phyloP scores from a whole-genome alignment of 2,797 vertebrate genomes.

The Pogoniulus pusillus region DNA sequence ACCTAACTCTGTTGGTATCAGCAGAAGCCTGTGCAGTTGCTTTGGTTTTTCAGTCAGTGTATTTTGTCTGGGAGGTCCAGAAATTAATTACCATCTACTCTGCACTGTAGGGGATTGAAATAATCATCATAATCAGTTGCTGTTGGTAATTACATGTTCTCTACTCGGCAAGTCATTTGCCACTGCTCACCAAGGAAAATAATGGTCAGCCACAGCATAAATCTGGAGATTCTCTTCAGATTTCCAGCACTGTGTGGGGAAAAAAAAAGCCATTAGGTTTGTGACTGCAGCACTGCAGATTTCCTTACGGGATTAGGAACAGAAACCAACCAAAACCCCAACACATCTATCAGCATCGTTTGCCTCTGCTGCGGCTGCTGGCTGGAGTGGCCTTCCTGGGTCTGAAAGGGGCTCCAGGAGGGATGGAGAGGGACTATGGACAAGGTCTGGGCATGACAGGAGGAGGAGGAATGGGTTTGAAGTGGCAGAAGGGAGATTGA shows the following conservation, averaged over 20 bases:
- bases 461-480: too few species aligned
- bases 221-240: neutral
- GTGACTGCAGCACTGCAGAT: neutral
- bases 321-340: neutral
- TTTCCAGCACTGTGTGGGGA: neutral
- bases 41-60: constrained; percentile 14
- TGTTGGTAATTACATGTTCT: constrained; percentile 20
- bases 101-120: constrained; percentile 25
- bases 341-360: neutral
- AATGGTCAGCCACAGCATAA: neutral
- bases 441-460: too few species aligned
- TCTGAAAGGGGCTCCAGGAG: too few species aligned
- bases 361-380: neutral
- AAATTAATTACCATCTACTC: constrained; percentile 33
- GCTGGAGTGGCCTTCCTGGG: too few species aligned
- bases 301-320: constrained; percentile 19
- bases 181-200: neutral
- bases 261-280: constrained; percentile 8
- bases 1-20: constrained; percentile 20
- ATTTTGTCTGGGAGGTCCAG: constrained; percentile 21
- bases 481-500: too few species aligned
- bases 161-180: constrained; percentile 17
- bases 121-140: constrained; percentile 23
- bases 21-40: neutral
- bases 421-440: too few species aligned